A percentile compares a stretch with the other conserved stretches of the same genome.
These are phyloP conservation scores for Drosophila cracens DNA, from an alignment of 2,888 invertebrate species.

Conservation along the genomic window DNA sequence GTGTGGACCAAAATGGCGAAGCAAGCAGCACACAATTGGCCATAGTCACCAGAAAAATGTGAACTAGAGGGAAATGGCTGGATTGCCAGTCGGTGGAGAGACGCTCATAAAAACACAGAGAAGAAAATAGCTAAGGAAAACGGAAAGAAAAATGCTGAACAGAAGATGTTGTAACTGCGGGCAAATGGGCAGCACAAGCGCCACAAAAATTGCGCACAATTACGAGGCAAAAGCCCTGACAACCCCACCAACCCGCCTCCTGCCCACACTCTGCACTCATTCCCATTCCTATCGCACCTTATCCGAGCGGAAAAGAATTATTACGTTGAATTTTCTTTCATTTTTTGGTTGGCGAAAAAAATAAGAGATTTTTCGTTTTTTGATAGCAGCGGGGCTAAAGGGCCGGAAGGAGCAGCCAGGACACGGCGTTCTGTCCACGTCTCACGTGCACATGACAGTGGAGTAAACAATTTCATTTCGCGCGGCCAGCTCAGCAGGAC, in stretches of 20 bases:
- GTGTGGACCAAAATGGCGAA: slow-evolving; percentile 44
- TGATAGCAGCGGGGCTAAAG: slow-evolving; percentile 64
- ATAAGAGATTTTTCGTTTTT: slow-evolving; percentile 72
- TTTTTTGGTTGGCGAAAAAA: slow-evolving; percentile 35
- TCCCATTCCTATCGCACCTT: slow-evolving; percentile 49
- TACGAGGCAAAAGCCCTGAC: slow-evolving; percentile 48
- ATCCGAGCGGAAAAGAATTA: slow-evolving; percentile 83
- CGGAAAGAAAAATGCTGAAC: slow-evolving; percentile 38
- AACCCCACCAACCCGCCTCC: slow-evolving; percentile 1
- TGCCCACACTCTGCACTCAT: not conserved
- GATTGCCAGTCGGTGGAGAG: slow-evolving; percentile 25
- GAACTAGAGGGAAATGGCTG: not conserved
- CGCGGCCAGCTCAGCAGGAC: slow-evolving; percentile 69
- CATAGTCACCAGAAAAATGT: not conserved
- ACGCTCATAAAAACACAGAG: slow-evolving; percentile 25
- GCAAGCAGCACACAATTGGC: slow-evolving; percentile 43
- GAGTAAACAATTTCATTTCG: slow-evolving; percentile 80
- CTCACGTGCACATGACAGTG: slow-evolving; percentile 79
- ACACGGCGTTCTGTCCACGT: slow-evolving; percentile 55
- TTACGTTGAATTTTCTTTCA: slow-evolving; percentile 75
- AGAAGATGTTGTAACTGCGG: slow-evolving; percentile 52
- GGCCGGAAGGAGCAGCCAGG: slow-evolving; percentile 54
- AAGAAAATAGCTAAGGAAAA: slow-evolving; percentile 40
- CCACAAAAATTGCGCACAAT: slow-evolving; percentile 72
- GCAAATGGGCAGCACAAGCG: slow-evolving; percentile 44